Conservation (phyloP, 2,888 invertebrate species). For the Falcaria lacertinaria region DNA sequence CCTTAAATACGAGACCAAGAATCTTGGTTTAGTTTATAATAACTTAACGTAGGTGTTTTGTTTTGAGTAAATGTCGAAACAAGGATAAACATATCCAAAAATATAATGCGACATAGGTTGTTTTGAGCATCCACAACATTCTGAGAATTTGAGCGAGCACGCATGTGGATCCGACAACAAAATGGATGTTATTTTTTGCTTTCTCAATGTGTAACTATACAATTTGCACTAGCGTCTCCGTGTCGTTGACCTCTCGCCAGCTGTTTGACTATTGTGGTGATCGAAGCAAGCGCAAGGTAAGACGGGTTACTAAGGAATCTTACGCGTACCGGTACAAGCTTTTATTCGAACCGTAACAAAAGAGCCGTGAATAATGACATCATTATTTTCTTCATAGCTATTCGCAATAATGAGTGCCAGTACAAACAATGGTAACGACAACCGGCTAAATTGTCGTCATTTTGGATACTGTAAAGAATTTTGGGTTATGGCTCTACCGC, state of each 20-base stretch:
- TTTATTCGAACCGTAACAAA: slow-evolving; percentile 68
- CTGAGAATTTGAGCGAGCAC: slow-evolving; percentile 43
- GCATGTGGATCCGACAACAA: slow-evolving; percentile 48
- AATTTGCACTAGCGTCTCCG: slow-evolving; percentile 68
- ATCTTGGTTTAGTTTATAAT: slow-evolving; percentile 7
- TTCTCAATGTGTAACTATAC: slow-evolving; percentile 65
- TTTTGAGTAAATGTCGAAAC: slow-evolving; percentile 19
- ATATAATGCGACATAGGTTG: slow-evolving; percentile 38
- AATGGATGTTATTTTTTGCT: slow-evolving; percentile 63
- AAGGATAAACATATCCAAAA: slow-evolving; percentile 36
- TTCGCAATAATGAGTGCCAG: slow-evolving; percentile 45
- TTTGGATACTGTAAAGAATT: slow-evolving; percentile 18
- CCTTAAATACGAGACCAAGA: background rate
- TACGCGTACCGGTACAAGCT: slow-evolving; percentile 57
- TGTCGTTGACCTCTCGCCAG: slow-evolving; percentile 73
- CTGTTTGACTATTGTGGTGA: slow-evolving; percentile 69
- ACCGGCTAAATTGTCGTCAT: slow-evolving; percentile 21
- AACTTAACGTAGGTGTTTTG: slow-evolving; percentile 14
- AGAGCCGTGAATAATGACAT: slow-evolving; percentile 70
- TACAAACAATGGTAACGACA: slow-evolving; percentile 35
- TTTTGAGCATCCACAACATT: slow-evolving; percentile 45
- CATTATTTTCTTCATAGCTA: slow-evolving; percentile 57
- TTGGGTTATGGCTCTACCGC: slow-evolving; percentile 11
- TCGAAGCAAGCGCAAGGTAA: slow-evolving; percentile 54
- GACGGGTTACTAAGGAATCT: slow-evolving; percentile 63